A percentile compares a stretch with the other conserved stretches of the same genome.
phyloP scores from a whole-genome alignment of 1,140 invertebrate species.

The Adelges cooleyi region DNA sequence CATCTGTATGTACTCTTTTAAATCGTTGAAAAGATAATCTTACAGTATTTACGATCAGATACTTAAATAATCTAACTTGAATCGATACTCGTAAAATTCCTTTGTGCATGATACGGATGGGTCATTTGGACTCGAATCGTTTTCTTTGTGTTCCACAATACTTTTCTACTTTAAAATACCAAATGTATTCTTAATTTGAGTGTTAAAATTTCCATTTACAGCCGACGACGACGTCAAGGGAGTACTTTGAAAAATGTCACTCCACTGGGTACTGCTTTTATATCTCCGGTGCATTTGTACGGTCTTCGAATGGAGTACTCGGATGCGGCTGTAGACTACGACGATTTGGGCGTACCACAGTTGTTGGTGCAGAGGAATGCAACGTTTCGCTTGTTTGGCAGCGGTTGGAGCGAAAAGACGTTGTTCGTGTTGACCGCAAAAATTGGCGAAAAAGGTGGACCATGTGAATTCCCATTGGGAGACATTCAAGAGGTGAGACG shows the following conservation, averaged over 20 bases:
- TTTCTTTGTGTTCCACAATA: too few species aligned
- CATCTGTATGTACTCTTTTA: too few species aligned
- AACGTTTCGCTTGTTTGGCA: constrained; percentile 61
- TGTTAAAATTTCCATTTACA: too few species aligned
- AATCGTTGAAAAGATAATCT: too few species aligned
- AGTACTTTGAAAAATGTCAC: background rate
- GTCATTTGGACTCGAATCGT: too few species aligned
- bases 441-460: constrained; percentile 39
- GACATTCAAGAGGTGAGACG: constrained; percentile 11
- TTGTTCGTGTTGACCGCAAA: constrained; percentile 58
- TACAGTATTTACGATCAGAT: too few species aligned
- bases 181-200: too few species aligned
- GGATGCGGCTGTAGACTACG: constrained; percentile 36
- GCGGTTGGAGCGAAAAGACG: constrained; percentile 51
- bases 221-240: background rate
- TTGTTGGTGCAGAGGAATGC: constrained; percentile 48
- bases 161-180: too few species aligned
- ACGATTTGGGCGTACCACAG: constrained; percentile 52
- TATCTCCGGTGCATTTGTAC: constrained; percentile 8
- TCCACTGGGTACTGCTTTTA: background rate
- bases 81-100: too few species aligned
- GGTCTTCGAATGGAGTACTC: constrained; percentile 30
- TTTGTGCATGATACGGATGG: too few species aligned
- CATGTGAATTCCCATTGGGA: constrained; percentile 41
- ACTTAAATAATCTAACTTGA: too few species aligned